phyloP scores from a whole-genome alignment of 2,797 vertebrate genomes.

The Oryzias sinensis region DNA sequence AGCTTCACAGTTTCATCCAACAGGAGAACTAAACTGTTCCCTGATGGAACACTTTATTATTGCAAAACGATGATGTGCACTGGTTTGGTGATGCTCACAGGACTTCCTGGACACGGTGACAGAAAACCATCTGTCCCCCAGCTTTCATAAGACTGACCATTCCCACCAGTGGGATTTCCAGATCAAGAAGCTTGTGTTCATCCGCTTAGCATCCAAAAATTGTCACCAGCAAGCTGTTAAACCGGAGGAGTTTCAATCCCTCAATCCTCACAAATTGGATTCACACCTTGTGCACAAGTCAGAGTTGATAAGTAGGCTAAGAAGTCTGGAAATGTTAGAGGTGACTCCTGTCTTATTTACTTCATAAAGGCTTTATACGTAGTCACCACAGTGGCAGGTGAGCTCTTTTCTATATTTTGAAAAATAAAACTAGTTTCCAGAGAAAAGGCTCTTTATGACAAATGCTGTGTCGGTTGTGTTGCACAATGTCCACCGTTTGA shows the following conservation, averaged over 20 bases:
- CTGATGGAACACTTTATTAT: background rate
- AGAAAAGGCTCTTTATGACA: background rate
- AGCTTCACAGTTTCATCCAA: too few species aligned
- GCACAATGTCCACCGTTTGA: too few species aligned
- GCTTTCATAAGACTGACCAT: conserved; percentile 57
- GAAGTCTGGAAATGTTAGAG: conserved; percentile 38
- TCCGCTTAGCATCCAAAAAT: conserved; percentile 75
- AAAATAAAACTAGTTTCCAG: background rate
- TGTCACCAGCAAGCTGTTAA: conserved; percentile 73
- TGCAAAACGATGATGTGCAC: conserved; percentile 8
- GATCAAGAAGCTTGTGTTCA: conserved; percentile 71
- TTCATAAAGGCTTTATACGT: conserved; percentile 25
- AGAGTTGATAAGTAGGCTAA: conserved; percentile 41
- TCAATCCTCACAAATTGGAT: conserved; percentile 76
- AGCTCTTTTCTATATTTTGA: background rate
- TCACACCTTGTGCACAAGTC: conserved; percentile 67
- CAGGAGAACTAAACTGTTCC: too few species aligned
- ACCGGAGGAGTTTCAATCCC: conserved; percentile 56
- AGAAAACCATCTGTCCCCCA: conserved; percentile 67
- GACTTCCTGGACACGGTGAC: conserved; percentile 20
- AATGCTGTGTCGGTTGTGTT: too few species aligned
- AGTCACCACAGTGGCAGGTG: conserved; percentile 23
- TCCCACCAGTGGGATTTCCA: conserved; percentile 65
- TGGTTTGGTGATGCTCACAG: conserved; percentile 1
- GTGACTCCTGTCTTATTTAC: conserved; percentile 64